phyloP scores from a whole-genome alignment of 2,888 invertebrate genomes.

The Heliconius aoede region DNA sequence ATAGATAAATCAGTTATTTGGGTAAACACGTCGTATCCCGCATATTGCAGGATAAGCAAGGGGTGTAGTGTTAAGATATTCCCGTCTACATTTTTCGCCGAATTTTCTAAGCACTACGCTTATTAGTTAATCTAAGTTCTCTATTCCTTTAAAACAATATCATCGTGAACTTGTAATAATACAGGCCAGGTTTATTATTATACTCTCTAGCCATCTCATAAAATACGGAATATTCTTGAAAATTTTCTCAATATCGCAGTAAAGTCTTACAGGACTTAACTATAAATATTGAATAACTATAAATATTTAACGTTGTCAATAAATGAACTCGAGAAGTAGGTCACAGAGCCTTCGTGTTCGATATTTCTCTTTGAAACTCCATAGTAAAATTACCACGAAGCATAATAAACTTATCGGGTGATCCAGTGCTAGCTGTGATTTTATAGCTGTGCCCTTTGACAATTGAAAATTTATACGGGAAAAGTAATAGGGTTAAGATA shows the following conservation, averaged over 20 bases:
- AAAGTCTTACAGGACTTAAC: slow-evolving; percentile 1
- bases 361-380: slow-evolving; percentile 33
- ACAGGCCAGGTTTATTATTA: no score
- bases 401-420: slow-evolving; percentile 20
- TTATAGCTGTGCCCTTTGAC: slow-evolving; percentile 15
- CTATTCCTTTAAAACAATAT: no score
- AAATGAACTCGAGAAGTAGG: slow-evolving; percentile 37
- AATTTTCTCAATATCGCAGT: neutral
- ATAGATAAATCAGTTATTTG: neutral
- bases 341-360: slow-evolving; percentile 32
- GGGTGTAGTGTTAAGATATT: no score
- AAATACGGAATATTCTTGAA: neutral
- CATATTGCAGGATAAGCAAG: no score
- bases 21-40: no score
- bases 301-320: slow-evolving; percentile 43
- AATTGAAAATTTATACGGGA: slow-evolving; percentile 14
- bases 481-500: neutral
- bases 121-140: no score
- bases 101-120: no score
- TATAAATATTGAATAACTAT: slow-evolving; percentile 32
- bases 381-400: slow-evolving; percentile 35
- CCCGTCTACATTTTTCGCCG: no score
- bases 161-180: no score
- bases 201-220: no score
- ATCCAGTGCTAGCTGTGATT: slow-evolving; percentile 11